Conservation (phyloP, 2,888 invertebrate genomes). For the Unio delphinus region DNA sequence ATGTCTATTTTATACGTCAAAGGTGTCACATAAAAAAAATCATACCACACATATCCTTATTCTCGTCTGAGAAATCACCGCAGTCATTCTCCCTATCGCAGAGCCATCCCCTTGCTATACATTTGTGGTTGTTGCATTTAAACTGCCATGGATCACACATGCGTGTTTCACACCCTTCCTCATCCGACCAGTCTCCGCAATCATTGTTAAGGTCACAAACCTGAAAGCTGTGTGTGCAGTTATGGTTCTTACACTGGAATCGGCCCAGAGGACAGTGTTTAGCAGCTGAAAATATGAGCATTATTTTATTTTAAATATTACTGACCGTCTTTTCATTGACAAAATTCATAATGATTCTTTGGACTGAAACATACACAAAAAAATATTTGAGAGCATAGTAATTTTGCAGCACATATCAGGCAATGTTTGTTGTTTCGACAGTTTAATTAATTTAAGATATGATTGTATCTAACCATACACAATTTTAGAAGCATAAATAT, state of each 20-base stretch:
- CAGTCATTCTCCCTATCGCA: conserved; percentile 99
- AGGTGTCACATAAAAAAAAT: too few relatives aligned
- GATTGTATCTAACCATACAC: too few relatives aligned
- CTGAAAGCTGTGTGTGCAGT: conserved; percentile 65
- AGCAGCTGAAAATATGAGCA: conserved; percentile 46
- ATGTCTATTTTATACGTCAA: conserved; percentile 1
- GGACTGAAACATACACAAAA: too few relatives aligned
- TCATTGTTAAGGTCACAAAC: conserved; percentile 96
- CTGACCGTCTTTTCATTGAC: background rate
- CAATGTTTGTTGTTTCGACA: too few relatives aligned
- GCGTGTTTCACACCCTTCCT: conserved; percentile 56
- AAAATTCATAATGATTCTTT: too few relatives aligned
- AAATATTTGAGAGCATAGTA: too few relatives aligned
- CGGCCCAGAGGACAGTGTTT: conserved; percentile 69
- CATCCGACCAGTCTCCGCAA: conserved; percentile 82
- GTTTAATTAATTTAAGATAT: too few relatives aligned
- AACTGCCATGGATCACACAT: conserved; percentile 79
- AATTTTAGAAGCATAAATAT: too few relatives aligned
- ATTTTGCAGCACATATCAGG: too few relatives aligned
- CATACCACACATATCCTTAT: conserved; percentile 2
- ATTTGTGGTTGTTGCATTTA: conserved; percentile 89
- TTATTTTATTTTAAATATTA: background rate
- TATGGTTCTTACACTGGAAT: conserved; percentile 66
- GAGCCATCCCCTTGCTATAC: conserved; percentile 65
- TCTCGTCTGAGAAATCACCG: conserved; percentile 78